phyloP scores from a whole-genome alignment of 2,888 invertebrate species.

The Periphyllus acericola region DNA sequence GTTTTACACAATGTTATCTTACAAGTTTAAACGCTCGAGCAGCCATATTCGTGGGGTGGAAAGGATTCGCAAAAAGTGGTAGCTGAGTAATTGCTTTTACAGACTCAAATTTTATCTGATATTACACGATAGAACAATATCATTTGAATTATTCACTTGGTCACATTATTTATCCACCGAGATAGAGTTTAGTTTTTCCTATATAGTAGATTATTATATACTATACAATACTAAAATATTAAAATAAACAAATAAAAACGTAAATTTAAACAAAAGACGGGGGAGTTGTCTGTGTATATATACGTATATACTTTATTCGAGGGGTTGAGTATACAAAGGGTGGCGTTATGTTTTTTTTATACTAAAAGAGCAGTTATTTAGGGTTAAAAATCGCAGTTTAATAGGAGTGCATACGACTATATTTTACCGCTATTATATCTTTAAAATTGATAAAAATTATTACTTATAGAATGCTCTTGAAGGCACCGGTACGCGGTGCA shows the following conservation, averaged over 20 bases:
- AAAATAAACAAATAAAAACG: slow-evolving; percentile 18
- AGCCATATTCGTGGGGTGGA: background rate
- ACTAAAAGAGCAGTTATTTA: slow-evolving; percentile 48
- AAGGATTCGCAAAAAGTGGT: slow-evolving; percentile 31
- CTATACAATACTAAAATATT: background rate
- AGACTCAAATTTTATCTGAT: slow-evolving; percentile 7
- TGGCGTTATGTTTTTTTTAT: slow-evolving; percentile 31
- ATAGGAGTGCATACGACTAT: slow-evolving; percentile 19
- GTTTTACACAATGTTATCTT: slow-evolving; percentile 56
- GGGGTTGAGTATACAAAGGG: slow-evolving; percentile 31
- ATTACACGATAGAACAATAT: slow-evolving; percentile 40
- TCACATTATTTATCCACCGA: slow-evolving; percentile 33
- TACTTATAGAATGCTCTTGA: slow-evolving; percentile 20
- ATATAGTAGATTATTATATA: background rate
- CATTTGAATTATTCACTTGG: slow-evolving; percentile 26
- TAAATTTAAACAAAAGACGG: slow-evolving; percentile 43
- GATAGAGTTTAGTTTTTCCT: slow-evolving; percentile 15
- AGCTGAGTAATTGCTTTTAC: slow-evolving; percentile 43
- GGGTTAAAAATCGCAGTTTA: slow-evolving; percentile 49
- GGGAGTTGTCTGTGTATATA: background rate
- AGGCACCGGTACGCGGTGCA: background rate
- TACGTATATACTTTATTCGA: slow-evolving; percentile 3
- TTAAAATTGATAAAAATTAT: slow-evolving; percentile 28
- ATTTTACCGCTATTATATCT: background rate
- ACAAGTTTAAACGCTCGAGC: slow-evolving; percentile 29